Evolutionary conservation across 2,797 vertebrate genomes (phyloP), one percentile per base, ranked within the genome.

Genomic region (Micrastur ruficollis): DNA sequence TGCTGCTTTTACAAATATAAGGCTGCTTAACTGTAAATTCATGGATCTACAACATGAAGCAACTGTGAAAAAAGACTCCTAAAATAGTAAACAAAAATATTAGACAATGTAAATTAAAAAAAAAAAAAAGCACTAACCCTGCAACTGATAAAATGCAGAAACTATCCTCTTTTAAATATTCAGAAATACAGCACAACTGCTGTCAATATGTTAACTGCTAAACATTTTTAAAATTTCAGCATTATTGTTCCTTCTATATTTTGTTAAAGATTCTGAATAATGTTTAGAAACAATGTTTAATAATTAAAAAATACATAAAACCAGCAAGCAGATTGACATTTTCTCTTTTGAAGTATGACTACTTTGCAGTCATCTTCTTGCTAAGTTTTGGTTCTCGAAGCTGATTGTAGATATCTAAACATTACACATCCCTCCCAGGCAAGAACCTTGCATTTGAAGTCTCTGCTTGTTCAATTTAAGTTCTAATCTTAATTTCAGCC

Each of bases 71-170:
- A 80, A 40, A 25, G 8, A 2, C 7, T 65, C 22, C 14, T 62
- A 78, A 73, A 70, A 46, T 23, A 80, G 10, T 58, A 83, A 87
- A 55, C 1, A 90, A 58, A 11, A 58, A 59, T n/a, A 38, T 9
- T 66, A 86, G 10, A 13, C 2, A 21, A 44, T 29, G 12, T 31
- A 52, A 46, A 59, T 55, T n/a, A 1, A 3, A 55, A 66, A 20
- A 52, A 66, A 20, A 52, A 19, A 5, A 8, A 31, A 36, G 4
- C 4, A 1, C 18, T 25, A 47, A 0, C 4, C 3, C 25, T 16
- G 13, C 2, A 74, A 50, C 11, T 23, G 8, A 15, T 59, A 67
- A 78, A 66, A 66, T n/a, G 12, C 6, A 36, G 11, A 42, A 89
- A 55, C 0, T 8, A 29, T n/a, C 13, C 59, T 62, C 4, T 81